These are phyloP conservation scores for Sebastes steindachneri DNA, from an alignment of 2,797 vertebrate genomes.

Conservation along the genomic window DNA sequence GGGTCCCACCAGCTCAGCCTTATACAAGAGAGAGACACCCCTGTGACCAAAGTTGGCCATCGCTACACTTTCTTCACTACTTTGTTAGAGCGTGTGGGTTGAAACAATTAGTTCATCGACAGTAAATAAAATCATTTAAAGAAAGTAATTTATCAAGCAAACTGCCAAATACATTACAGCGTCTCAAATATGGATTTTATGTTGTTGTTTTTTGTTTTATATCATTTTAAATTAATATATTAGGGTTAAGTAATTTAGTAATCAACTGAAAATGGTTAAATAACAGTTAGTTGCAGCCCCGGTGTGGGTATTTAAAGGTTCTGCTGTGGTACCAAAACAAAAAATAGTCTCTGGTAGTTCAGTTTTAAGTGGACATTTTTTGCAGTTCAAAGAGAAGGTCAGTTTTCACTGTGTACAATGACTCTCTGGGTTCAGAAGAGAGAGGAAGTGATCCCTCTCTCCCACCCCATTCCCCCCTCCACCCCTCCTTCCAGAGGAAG, in stretches of 20 bases:
- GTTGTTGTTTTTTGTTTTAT: background rate
- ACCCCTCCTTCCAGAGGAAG: slow-evolving; percentile 41
- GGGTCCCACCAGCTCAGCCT: slow-evolving; percentile 84
- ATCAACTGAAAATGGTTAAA: background rate
- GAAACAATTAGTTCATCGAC: background rate
- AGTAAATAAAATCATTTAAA: background rate
- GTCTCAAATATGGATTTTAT: background rate
- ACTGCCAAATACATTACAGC: slow-evolving; percentile 2
- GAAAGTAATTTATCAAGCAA: background rate
- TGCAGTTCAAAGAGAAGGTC: slow-evolving; percentile 32
- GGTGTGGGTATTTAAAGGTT: background rate
- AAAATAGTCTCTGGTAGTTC: slow-evolving; percentile 25
- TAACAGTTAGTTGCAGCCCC: background rate
- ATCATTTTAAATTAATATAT: background rate
- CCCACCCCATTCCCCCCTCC: slow-evolving; percentile 4
- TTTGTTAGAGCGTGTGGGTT: background rate
- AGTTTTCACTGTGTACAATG: slow-evolving; percentile 36
- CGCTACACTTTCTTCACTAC: background rate
- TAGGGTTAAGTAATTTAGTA: background rate
- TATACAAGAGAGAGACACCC: slow-evolving; percentile 87
- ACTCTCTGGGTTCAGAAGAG: slow-evolving; percentile 43
- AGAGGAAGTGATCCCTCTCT: slow-evolving; percentile 31
- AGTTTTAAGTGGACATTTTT: slow-evolving; percentile 1
- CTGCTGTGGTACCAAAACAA: background rate
- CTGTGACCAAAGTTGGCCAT: slow-evolving; percentile 64